Evolutionary conservation across 2,888 invertebrate species (phyloP).

Genomic region (Gandaritis pyraliata): DNA sequence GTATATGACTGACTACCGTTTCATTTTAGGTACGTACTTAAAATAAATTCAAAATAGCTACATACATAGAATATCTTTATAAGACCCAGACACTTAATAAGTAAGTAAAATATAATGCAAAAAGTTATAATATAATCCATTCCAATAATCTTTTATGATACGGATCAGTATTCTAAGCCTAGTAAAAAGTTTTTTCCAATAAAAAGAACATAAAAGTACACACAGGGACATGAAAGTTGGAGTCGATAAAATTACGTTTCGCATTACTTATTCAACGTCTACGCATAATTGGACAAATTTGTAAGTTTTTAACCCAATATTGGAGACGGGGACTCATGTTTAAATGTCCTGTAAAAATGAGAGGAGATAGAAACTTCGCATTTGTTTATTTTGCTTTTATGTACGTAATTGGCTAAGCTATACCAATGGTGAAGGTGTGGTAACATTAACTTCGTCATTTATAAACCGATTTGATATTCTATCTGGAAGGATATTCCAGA

Average conservation of each 20-base stretch:
- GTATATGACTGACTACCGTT: too few species aligned
- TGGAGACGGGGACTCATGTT: not conserved
- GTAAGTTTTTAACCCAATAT: not conserved
- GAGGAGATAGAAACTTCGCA: too few species aligned
- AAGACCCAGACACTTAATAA: not conserved
- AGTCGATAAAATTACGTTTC: conserved; percentile 31
- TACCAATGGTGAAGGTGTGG: too few species aligned
- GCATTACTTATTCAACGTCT: conserved; percentile 31
- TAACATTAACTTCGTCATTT: too few species aligned
- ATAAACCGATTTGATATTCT: too few species aligned
- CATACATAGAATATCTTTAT: not conserved
- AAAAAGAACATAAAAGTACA: conserved; percentile 17
- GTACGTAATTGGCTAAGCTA: too few species aligned
- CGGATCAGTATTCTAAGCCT: conserved; percentile 15
- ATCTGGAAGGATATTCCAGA: too few species aligned
- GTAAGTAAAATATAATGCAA: not conserved
- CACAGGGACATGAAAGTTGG: conserved; percentile 21
- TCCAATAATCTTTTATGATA: conserved; percentile 13
- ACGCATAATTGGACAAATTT: conserved; percentile 10
- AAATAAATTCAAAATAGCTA: too few species aligned
- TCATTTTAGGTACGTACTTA: too few species aligned
- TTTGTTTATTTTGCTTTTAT: too few species aligned
- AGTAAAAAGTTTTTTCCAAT: conserved; percentile 15
- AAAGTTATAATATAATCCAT: conserved; percentile 18
- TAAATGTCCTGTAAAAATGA: too few species aligned